Conservation (phyloP, 2,797 vertebrate species). For the Characodon lateralis region DNA sequence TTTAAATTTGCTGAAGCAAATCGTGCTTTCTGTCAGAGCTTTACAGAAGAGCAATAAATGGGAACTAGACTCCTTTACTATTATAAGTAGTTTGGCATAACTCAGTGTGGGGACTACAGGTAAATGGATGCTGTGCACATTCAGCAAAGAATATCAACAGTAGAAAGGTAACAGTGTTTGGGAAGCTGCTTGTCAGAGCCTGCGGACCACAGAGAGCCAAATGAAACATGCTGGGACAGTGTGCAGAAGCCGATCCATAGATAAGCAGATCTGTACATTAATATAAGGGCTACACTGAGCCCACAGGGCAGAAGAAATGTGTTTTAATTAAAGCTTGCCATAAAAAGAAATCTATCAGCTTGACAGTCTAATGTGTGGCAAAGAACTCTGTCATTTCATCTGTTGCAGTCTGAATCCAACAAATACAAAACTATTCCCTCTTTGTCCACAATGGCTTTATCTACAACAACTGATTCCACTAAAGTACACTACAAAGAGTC, state of each 20-base stretch:
- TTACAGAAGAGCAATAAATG: not conserved
- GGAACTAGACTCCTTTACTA: not conserved
- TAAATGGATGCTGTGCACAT: not conserved
- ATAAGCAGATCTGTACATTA: slow-evolving; percentile 49
- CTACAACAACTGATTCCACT: not conserved
- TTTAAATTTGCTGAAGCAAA: not conserved
- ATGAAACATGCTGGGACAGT: slow-evolving; percentile 33
- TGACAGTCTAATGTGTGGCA: not conserved
- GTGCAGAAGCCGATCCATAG: slow-evolving; percentile 24
- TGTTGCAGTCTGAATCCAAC: not conserved
- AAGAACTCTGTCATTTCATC: not conserved
- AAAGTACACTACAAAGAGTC: not conserved
- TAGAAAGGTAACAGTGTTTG: slow-evolving; percentile 32
- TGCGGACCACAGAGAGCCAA: slow-evolving; percentile 9
- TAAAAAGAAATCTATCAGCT: slow-evolving; percentile 1
- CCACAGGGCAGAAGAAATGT: slow-evolving; percentile 4
- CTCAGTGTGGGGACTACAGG: not conserved
- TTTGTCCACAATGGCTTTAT: not conserved
- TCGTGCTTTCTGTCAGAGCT: not conserved
- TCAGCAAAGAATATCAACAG: not conserved
- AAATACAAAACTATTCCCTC: slow-evolving; percentile 1
- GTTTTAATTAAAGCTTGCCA: slow-evolving; percentile 27
- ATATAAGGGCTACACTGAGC: not conserved
- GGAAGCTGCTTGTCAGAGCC: slow-evolving; percentile 44
- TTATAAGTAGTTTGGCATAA: not conserved